Evolutionary conservation across 1,140 invertebrate genomes (phyloP), one percentile per base, ranked within the genome.

Genomic region (Wasmannia auropunctata): DNA sequence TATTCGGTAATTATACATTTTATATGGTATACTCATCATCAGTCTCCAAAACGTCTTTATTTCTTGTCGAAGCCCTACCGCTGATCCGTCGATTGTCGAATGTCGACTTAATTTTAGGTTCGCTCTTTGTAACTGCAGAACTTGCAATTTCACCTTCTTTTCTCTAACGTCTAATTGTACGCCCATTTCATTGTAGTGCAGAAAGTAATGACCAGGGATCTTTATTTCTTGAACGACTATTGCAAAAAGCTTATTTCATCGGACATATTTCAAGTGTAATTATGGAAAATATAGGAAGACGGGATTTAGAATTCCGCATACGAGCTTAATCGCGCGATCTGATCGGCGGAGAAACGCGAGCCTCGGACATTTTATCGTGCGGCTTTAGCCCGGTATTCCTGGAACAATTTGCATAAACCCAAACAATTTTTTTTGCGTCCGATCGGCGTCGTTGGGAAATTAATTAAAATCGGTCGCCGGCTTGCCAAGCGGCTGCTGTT

Each of bases 381-480:
- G 2, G 7, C 25, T 28, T 49, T 70, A 72, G 28, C 7, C 3
- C 19, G n/a, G 25, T 34, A 22, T n/a, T 77, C 1, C 10, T 37
- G 10, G 40, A 63, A 37, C 28, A 60, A 43, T 62, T 76, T 77
- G 40, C 25, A 46, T 63, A 46, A 77, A 43, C 14, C 43, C 37
- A 75, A 56, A 75, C 22, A 56, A 25, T 58, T 70, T 70, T 56
- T 77, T 7, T 34, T 11, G 25, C n/a, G 28, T 46, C 34, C 54
- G 34, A 51, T 19, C 58, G 58, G 25, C 37, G 16, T 70, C 43
- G 31, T 51, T 22, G 63, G 14, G 16, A 54, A 28, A 28, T 51
- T 63, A 28, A 69, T 69, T 80, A 54, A 80, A 69, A 69, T 69
- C 34, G 10, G n/a, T n/a, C n/a, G n/a, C n/a, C n/a, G n/a, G n/a